A percentile compares a stretch with the other conserved stretches of the same genome.
phyloP scores from a whole-genome alignment of 2,797 vertebrate species.

The Sciurus vulgaris region DNA sequence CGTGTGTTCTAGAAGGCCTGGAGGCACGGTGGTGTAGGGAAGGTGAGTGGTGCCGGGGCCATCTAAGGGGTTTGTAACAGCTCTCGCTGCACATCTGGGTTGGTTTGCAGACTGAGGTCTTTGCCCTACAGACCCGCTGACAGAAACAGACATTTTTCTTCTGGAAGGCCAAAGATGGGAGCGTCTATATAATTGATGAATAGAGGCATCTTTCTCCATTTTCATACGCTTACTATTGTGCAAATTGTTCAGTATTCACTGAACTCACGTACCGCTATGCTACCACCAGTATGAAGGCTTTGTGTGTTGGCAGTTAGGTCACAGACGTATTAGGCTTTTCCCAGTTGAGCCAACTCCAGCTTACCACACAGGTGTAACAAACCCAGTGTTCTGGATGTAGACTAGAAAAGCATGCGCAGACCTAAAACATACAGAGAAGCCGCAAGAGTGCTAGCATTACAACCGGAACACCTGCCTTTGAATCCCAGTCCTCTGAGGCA shows the following conservation, averaged over 20 bases:
- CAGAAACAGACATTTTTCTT: not conserved
- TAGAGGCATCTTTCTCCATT: not conserved
- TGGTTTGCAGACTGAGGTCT: not conserved
- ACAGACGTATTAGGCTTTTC: not conserved
- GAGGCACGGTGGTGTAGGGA: not conserved
- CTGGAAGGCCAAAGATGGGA: not conserved
- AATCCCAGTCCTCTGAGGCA: not conserved
- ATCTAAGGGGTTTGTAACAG: fast-evolving
- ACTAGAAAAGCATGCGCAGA: not conserved
- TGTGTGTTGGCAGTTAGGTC: not conserved
- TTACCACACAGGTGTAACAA: not conserved
- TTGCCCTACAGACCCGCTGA: not conserved
- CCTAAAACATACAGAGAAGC: too few relatives aligned
- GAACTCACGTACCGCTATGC: not conserved
- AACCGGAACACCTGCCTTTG: not conserved
- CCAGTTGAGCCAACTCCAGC: not conserved
- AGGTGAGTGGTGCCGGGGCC: not conserved
- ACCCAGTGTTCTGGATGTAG: not conserved
- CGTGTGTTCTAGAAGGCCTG: not conserved
- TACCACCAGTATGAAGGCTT: not conserved
- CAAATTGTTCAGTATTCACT: not conserved
- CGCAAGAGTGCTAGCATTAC: not conserved
- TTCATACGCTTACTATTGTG: not conserved
- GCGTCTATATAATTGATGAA: not conserved
- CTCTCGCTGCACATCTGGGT: not conserved